Evolutionary conservation across 1,140 invertebrate genomes (phyloP).

Genomic region (Drosophila willistoni): DNA sequence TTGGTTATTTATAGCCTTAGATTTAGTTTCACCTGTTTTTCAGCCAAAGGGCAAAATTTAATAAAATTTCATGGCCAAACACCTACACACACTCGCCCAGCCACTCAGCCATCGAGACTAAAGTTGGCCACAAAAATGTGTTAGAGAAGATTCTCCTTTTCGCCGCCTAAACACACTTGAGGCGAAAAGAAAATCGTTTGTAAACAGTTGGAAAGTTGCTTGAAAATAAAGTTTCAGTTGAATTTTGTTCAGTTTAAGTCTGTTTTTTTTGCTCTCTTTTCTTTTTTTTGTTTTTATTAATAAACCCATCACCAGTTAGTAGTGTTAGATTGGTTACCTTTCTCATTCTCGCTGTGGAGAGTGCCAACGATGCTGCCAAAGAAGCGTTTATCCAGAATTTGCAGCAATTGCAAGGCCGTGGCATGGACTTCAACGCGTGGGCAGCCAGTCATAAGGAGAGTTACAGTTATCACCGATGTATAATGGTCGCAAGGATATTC

Average conservation of each 20-base stretch:
- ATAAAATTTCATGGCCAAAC: slow-evolving; percentile 1
- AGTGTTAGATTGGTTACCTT: slow-evolving; percentile 84
- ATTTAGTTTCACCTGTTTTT: not conserved
- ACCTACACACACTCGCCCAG: not conserved
- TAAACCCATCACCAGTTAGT: slow-evolving; percentile 6
- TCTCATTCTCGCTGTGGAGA: slow-evolving; percentile 87
- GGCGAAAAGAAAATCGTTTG: not conserved
- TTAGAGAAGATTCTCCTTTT: not conserved
- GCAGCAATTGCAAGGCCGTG: slow-evolving; percentile 95
- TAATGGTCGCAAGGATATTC: slow-evolving; percentile 99
- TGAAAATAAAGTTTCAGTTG: not conserved
- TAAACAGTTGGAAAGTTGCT: not conserved
- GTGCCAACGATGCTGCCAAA: slow-evolving; percentile 91
- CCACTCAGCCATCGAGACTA: not conserved
- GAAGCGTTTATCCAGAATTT: slow-evolving; percentile 97
- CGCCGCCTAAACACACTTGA: not conserved
- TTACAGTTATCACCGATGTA: slow-evolving; percentile 98
- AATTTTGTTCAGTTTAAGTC: too few relatives aligned
- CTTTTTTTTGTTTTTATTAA: not conserved
- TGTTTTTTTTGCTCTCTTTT: not conserved
- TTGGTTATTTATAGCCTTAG: not conserved
- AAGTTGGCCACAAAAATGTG: not conserved
- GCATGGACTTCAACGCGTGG: slow-evolving; percentile 95
- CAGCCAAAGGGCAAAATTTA: too few relatives aligned
- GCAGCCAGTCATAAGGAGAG: slow-evolving; percentile 97